Conservation (phyloP, 2,888 invertebrate species). For the Endotricha flammealis region DNA sequence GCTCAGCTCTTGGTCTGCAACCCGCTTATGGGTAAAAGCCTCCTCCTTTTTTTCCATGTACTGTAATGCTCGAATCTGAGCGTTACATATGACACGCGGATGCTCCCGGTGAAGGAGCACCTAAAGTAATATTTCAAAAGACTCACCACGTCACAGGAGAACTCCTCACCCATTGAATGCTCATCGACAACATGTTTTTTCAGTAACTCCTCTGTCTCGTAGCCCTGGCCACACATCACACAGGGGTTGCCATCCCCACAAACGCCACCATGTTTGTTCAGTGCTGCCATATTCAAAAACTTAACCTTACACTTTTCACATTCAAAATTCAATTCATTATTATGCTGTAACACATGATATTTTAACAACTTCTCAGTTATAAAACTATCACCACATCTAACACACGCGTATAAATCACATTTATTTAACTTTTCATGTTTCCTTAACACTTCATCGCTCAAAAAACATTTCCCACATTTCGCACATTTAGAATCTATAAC, state of each 20-base stretch:
- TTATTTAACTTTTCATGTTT: slow-evolving; percentile 18
- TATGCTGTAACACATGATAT: slow-evolving; percentile 3
- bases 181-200: neutral
- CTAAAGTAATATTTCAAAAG: no score
- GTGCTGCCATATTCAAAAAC: neutral
- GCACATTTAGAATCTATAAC: slow-evolving; percentile 20
- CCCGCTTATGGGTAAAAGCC: no score
- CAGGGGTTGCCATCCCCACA: neutral
- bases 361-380: neutral
- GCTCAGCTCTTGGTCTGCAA: no score
- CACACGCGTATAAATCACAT: slow-evolving; percentile 3
- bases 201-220: neutral
- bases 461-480: slow-evolving; percentile 26
- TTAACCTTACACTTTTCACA: neutral
- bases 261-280: neutral
- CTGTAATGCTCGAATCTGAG: no score
- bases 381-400: neutral
- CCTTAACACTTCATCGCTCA: slow-evolving; percentile 19
- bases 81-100: no score
- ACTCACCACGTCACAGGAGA: no score
- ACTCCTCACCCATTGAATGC: neutral
- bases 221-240: neutral
- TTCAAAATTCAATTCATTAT: neutral
- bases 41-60: no score
- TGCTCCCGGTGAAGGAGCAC: no score